phyloP scores from a whole-genome alignment of 2,113 vertebrate species.

The Charina bottae region DNA sequence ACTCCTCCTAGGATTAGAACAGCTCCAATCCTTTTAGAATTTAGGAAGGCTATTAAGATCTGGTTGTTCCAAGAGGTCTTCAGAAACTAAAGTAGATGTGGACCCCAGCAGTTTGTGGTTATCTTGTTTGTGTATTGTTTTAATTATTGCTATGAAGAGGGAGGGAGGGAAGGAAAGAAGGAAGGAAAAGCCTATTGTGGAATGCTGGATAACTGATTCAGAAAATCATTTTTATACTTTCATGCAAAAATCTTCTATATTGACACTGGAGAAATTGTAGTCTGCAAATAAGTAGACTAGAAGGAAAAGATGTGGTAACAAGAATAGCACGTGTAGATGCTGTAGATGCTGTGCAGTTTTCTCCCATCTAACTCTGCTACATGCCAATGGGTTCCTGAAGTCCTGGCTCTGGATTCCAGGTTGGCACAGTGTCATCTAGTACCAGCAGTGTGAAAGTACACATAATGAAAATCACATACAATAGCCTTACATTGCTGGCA shows the following conservation, averaged over 20 bases:
- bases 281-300: slow-evolving; percentile 28
- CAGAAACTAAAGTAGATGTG: not conserved
- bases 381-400: slow-evolving; percentile 43
- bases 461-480: not conserved
- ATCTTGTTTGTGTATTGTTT: too few relatives aligned
- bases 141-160: not conserved
- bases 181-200: not conserved
- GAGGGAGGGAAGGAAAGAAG: not conserved
- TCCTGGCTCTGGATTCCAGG: slow-evolving; percentile 46
- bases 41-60: not conserved
- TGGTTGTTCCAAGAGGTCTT: not conserved
- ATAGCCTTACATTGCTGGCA: not conserved
- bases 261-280: slow-evolving; percentile 9
- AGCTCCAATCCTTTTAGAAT: not conserved
- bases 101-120: not conserved
- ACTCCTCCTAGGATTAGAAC: not conserved
- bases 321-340: slow-evolving; percentile 44
- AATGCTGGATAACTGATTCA: slow-evolving; percentile 31
- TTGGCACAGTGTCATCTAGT: slow-evolving; percentile 70
- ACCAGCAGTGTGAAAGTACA: slow-evolving; percentile 46
- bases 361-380: slow-evolving; percentile 47
- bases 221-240: not conserved
- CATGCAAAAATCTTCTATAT: not conserved
- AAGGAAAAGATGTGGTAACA: slow-evolving; percentile 44
- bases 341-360: slow-evolving; percentile 56